Evolutionary conservation across 1,140 invertebrate genomes (phyloP), one percentile per base, ranked within the genome.

Genomic region (Dermatophagoides farinae): DNA sequence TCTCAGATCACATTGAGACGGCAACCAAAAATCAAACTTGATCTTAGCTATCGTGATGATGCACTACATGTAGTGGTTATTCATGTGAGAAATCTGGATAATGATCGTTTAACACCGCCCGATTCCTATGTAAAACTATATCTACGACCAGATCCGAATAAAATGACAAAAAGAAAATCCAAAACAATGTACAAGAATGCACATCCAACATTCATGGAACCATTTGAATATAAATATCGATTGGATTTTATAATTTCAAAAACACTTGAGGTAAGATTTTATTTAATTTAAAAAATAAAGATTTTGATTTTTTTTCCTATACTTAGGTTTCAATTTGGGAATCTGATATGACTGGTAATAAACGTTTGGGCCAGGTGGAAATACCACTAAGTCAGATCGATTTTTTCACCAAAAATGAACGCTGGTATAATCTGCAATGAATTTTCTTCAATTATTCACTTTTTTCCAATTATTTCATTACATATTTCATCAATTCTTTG

Each of bases 171-270:
- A 74, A 76, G 88, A 14, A 97, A 97, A 73, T 97, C 92, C 0
- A 89, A 90, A 74, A 85, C 93, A 22, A 80, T 93, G 1, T 84
- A 84, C 65, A 82, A 84, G 67, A 91, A 86, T 69, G 88, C 85
- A 69, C 86, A 95, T 75, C 91, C 91, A 9, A 91, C 88, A 25
- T 97, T 91, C 73, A 96, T 97, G 88, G 91, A 97, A 80, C 90
- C 90, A 84, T 86, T 91, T 73, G 62, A 61, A 12, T 67, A 70
- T 49, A 38, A 92, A 68, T 80, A 93, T 74, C 80, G 86, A 1
- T 68, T 90, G 46, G 85, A 91, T 55, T 79, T 85, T 39, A 77
- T 96, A 1, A 77, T 79, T 65, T 74, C 77, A 57, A 77, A 83
- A 55, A 79, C 77, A 6, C 73, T 96, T 16, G 86, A 93, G 74